These are phyloP conservation scores for Holcopasites calliopsidis DNA, from an alignment of 1,140 invertebrate species.

Conservation along the genomic window DNA sequence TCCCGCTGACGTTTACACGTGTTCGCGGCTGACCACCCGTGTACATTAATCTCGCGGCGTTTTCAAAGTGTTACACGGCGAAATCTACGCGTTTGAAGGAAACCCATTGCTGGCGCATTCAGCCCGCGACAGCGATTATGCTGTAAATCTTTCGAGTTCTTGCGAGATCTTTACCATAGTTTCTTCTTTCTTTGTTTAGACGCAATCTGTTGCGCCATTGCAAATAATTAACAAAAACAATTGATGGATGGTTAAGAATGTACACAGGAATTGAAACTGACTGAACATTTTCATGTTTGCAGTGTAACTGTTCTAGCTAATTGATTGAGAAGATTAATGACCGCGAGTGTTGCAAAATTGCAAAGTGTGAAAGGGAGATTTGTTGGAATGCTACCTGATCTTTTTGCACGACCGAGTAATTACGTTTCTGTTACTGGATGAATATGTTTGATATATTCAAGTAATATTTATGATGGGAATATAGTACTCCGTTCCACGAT, in stretches of 20 bases:
- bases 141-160: background rate
- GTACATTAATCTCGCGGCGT: background rate
- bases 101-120: background rate
- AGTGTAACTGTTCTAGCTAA: background rate
- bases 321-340: slow-evolving; percentile 29
- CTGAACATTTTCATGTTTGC: background rate
- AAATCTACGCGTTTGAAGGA: background rate
- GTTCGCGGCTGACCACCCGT: background rate
- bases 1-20: slow-evolving; percentile 37
- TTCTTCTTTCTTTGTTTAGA: no score
- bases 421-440: background rate
- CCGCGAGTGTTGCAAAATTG: slow-evolving; percentile 11
- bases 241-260: background rate
- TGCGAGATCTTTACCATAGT: background rate
- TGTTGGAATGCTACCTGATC: slow-evolving; percentile 19
- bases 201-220: no score
- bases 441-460: background rate
- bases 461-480: background rate
- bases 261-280: background rate
- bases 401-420: background rate
- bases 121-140: background rate
- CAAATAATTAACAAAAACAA: background rate
- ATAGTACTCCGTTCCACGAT: background rate
- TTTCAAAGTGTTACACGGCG: no score
- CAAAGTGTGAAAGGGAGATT: slow-evolving; percentile 26